A percentile compares a stretch with the other conserved stretches of the same genome.
Conservation (phyloP, 2,888 invertebrate species). For the Eulithis prunata region DNA sequence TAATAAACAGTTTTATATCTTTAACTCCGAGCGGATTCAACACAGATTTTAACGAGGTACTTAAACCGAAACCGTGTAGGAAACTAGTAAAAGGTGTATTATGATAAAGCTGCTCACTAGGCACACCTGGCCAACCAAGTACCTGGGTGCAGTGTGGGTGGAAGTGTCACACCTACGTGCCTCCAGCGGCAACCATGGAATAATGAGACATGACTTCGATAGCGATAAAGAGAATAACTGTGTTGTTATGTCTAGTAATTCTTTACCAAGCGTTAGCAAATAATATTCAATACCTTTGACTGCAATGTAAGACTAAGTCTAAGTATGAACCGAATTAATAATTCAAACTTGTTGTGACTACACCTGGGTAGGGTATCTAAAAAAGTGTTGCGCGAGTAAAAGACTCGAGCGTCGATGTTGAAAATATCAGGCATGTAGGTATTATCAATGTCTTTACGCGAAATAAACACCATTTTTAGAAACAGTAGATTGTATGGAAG, state of each 20-base stretch:
- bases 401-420: background rate
- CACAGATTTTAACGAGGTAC: conserved; percentile 31
- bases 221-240: conserved; percentile 27
- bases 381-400: too few relatives aligned
- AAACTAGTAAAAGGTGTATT: conserved; percentile 31
- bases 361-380: too few relatives aligned
- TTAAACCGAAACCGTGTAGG: conserved; percentile 32
- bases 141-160: conserved; percentile 77
- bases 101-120: conserved; percentile 27
- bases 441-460: too few relatives aligned
- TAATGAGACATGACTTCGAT: conserved; percentile 57
- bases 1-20: conserved; percentile 10
- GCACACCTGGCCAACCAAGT: conserved; percentile 47
- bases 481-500: too few relatives aligned
- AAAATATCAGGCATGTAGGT: too few relatives aligned
- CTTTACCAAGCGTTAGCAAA: background rate
- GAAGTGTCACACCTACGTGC: conserved; percentile 64
- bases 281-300: background rate
- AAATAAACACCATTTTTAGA: too few relatives aligned
- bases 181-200: conserved; percentile 44
- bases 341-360: too few relatives aligned
- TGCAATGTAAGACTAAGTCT: background rate
- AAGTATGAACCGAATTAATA: too few relatives aligned
- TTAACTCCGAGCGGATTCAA: conserved; percentile 15
- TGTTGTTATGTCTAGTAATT: conserved; percentile 21